phyloP scores from a whole-genome alignment of 2,888 invertebrate genomes.

The Cylindroiulus punctatus region DNA sequence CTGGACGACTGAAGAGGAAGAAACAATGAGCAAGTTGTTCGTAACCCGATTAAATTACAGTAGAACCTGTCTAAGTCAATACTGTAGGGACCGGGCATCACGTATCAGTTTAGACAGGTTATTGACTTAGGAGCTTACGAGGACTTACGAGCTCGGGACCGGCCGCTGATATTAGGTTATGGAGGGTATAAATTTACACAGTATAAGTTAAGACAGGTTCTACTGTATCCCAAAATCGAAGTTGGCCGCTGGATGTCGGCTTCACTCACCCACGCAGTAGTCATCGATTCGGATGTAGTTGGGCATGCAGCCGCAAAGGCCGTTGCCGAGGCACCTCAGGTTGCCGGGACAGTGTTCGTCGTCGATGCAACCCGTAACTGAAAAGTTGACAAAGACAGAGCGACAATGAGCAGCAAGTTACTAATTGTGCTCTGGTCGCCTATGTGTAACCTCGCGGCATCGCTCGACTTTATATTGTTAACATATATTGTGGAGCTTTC shows the following conservation, averaged over 20 bases:
- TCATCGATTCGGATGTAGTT: constrained; percentile 60
- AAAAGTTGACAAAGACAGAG: not conserved
- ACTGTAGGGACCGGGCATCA: too few species aligned
- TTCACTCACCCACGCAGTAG: constrained; percentile 61
- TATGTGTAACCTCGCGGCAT: too few species aligned
- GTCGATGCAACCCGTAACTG: constrained; percentile 60
- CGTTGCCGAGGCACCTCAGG: constrained; percentile 60
- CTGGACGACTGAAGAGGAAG: constrained; percentile 59
- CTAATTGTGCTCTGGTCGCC: not conserved
- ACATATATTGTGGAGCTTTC: too few species aligned
- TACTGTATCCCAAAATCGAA: too few species aligned
- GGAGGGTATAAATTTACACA: too few species aligned
- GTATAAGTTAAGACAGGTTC: too few species aligned
- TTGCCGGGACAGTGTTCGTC: constrained; percentile 61
- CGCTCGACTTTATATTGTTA: too few species aligned
- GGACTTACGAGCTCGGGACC: too few species aligned
- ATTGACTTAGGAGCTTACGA: too few species aligned
- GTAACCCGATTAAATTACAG: not conserved
- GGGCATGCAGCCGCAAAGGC: constrained; percentile 61
- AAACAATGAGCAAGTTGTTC: not conserved
- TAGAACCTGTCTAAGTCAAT: too few species aligned
- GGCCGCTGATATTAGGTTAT: too few species aligned
- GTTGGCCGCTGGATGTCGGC: not conserved
- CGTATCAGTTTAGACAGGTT: too few species aligned
- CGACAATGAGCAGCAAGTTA: not conserved